phyloP scores from a whole-genome alignment of 2,113 vertebrate genomes.

The Mellivora capensis region DNA sequence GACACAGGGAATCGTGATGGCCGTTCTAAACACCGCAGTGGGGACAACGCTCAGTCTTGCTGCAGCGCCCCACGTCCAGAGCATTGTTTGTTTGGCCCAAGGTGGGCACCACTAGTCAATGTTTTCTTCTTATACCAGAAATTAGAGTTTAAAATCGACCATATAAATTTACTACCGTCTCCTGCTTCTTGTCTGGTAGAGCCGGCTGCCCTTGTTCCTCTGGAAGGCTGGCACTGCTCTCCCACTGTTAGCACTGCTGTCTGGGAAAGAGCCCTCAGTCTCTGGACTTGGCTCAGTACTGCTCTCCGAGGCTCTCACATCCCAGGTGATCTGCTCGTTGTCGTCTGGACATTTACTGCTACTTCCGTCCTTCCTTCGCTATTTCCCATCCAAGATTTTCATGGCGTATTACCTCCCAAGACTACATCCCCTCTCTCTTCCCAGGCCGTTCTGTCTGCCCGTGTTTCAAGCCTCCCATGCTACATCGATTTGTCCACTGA shows the following conservation, averaged over 20 bases:
- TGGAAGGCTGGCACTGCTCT: neutral
- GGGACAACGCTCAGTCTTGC: neutral
- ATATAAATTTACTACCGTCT: neutral
- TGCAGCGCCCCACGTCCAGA: too few relatives aligned
- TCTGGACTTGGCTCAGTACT: neutral
- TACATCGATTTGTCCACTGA: neutral
- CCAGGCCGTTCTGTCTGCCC: neutral
- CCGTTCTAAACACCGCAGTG: fast-evolving
- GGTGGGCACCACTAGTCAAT: neutral
- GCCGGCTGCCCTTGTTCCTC: neutral
- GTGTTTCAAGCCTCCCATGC: neutral
- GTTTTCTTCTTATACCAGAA: neutral
- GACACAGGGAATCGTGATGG: fast-evolving
- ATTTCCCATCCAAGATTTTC: neutral
- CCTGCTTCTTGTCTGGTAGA: neutral
- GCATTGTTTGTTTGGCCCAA: neutral
- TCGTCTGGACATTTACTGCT: neutral
- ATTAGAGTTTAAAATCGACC: neutral
- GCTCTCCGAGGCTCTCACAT: neutral
- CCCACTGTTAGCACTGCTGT: neutral
- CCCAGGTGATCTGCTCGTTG: neutral
- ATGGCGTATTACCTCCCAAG: neutral
- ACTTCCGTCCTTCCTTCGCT: neutral
- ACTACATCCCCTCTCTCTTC: neutral
- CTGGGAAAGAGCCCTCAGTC: neutral